Conservation (phyloP, 2,113 vertebrate genomes). For the Suricata suricatta region DNA sequence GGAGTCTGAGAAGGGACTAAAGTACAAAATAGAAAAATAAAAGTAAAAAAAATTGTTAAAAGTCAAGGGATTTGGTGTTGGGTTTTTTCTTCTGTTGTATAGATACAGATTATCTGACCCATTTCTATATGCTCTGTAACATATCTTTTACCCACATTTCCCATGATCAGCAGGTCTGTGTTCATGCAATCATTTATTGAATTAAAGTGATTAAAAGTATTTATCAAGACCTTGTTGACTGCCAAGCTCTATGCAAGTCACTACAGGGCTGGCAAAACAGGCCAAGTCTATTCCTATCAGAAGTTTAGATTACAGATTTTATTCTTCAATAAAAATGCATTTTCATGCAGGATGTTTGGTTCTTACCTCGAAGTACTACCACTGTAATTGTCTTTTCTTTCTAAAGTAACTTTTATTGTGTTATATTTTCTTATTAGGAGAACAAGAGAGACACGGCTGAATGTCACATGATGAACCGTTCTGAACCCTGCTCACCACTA, state of each 20-base stretch:
- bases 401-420: not conserved
- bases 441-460: not conserved
- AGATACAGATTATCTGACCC: not conserved
- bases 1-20: not conserved
- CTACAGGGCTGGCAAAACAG: not conserved
- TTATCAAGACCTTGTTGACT: not conserved
- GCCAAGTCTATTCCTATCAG: not conserved
- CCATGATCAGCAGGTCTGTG: not conserved
- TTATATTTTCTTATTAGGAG: not conserved
- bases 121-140: not conserved
- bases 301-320: constrained; percentile 1
- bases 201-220: not conserved
- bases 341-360: not conserved
- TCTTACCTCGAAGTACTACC: not conserved
- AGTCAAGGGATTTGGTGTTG: not conserved
- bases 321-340: not conserved
- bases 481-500: not conserved
- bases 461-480: not conserved
- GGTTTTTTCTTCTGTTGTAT: not conserved
- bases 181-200: not conserved
- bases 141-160: not conserved
- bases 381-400: not conserved
- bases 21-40: not conserved
- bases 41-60: not conserved
- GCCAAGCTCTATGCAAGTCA: not conserved